These are phyloP conservation scores for Atethmia centrago DNA, from an alignment of 2,888 invertebrate species.

Conservation along the genomic window DNA sequence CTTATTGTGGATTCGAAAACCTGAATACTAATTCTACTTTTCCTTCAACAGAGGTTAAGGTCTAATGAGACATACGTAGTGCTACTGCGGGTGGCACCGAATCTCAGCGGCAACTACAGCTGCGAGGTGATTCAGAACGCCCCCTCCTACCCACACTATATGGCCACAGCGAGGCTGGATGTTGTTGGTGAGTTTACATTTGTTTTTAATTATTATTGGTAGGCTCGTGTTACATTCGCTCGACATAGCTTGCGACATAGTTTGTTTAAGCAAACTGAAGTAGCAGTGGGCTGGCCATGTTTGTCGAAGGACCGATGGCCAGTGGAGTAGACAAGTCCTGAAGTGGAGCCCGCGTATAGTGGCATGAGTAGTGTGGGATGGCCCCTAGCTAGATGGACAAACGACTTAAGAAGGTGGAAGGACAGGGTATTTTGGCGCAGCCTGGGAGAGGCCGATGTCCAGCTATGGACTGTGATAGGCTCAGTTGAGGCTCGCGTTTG, in stretches of 20 bases:
- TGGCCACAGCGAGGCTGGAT: conserved; percentile 82
- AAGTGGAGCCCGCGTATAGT: neutral
- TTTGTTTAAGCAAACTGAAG: neutral
- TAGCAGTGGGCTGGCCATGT: neutral
- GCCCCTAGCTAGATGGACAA: too few relatives aligned
- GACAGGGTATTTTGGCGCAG: too few relatives aligned
- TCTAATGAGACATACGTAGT: conserved; percentile 88
- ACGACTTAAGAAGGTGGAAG: too few relatives aligned
- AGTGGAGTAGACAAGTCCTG: neutral
- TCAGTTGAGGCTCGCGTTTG: neutral
- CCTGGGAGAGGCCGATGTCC: neutral
- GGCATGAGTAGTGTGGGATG: neutral
- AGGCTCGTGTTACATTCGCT: neutral
- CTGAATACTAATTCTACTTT: neutral
- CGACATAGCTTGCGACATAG: neutral
- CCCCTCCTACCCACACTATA: conserved; percentile 85
- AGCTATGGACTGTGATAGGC: neutral
- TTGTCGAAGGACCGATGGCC: neutral
- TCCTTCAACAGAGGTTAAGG: conserved; percentile 81
- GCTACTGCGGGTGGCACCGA: conserved; percentile 78
- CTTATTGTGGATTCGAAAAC: neutral
- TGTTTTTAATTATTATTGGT: neutral
- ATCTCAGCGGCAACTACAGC: conserved; percentile 87
- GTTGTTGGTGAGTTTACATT: conserved; percentile 83
- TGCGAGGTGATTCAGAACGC: conserved; percentile 89